Evolutionary conservation across 2,113 vertebrate genomes (phyloP), one percentile per base, ranked within the genome.

Genomic region (Gopherus flavomarginatus): DNA sequence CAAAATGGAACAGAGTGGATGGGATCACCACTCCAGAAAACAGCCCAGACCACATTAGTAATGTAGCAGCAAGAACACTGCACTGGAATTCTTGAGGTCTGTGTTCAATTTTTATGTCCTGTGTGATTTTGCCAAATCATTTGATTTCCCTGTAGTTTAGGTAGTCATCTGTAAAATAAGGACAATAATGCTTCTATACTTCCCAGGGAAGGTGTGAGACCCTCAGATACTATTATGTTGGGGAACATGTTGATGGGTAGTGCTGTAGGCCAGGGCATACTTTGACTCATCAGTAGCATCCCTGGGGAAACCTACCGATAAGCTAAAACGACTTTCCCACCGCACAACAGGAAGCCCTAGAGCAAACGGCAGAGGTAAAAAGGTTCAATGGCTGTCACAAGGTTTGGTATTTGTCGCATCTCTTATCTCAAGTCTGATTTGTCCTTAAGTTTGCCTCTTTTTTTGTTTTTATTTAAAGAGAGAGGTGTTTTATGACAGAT

Each of bases 401-500:
- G 47, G 29, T n/a, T 81, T 54, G 86, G 87, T 90, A 11, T 5
- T 54, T 0, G 0, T n/a, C 88, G 42, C 91, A 59, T 96, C 27
- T 24, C 5, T 89, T 93, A 65, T 91, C 83, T 52, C 49, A 72
- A 53, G 72, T 56, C 47, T 27, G 38, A 52, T 47, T n/a, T 49
- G 1, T 69, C 2, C 16, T 57, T 35, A 24, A 42, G 29, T 69
- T 9, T 72, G 13, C 57, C 72, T 85, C 86, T 92, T 90, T 49
- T 26, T 42, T 6, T 2, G 0, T 24, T 69, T n/a, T 52, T 38
- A 52, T 19, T 54, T 16, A 2, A 53, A 80, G 75, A 62, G 44
- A 56, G 91, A 95, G 8, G 83, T 44, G 89, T 86, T 96, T 95
- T 95, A 86, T 91, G 44, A 72, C 94, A 6, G 11, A 53, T 31